These are phyloP conservation scores for Phalera bucephala DNA, from an alignment of 2,888 invertebrate genomes.

Conservation along the genomic window DNA sequence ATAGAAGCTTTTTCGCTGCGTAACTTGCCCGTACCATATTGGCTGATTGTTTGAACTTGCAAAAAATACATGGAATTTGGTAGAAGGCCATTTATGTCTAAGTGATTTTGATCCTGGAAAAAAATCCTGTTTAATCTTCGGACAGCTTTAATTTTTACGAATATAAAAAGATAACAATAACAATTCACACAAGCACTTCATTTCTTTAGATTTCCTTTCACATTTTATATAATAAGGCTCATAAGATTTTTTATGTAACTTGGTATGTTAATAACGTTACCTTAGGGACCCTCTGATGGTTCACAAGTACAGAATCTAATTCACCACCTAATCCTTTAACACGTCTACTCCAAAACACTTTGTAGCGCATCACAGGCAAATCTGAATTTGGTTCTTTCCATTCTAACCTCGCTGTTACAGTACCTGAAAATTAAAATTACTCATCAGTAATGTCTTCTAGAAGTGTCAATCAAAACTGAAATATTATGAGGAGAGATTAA, in stretches of 20 bases:
- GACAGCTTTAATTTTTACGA: too few species aligned
- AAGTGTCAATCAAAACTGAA: too few species aligned
- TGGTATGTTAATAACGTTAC: constrained; percentile 58
- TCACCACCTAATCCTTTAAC: constrained; percentile 83
- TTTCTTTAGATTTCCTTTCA: too few species aligned
- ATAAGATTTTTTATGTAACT: constrained; percentile 5
- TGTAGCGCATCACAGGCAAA: constrained; percentile 86
- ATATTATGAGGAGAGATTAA: too few species aligned
- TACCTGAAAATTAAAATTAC: too few species aligned
- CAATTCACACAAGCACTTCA: too few species aligned
- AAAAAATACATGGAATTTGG: constrained; percentile 89
- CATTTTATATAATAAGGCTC: neutral
- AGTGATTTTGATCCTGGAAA: constrained; percentile 84
- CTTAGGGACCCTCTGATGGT: constrained; percentile 84
- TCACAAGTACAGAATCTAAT: constrained; percentile 84
- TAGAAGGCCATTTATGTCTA: constrained; percentile 85
- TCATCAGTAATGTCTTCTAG: too few species aligned
- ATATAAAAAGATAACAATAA: too few species aligned
- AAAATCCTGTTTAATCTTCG: neutral
- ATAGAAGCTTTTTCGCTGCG: constrained; percentile 88
- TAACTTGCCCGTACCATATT: constrained; percentile 86
- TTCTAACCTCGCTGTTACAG: constrained; percentile 83
- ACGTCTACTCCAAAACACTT: constrained; percentile 89
- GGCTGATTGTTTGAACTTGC: constrained; percentile 89
- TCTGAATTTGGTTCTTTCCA: constrained; percentile 89